A percentile compares a stretch with the other conserved stretches of the same genome.
Evolutionary conservation across 2,113 vertebrate species (phyloP).

Genomic region (Etia nguti): DNA sequence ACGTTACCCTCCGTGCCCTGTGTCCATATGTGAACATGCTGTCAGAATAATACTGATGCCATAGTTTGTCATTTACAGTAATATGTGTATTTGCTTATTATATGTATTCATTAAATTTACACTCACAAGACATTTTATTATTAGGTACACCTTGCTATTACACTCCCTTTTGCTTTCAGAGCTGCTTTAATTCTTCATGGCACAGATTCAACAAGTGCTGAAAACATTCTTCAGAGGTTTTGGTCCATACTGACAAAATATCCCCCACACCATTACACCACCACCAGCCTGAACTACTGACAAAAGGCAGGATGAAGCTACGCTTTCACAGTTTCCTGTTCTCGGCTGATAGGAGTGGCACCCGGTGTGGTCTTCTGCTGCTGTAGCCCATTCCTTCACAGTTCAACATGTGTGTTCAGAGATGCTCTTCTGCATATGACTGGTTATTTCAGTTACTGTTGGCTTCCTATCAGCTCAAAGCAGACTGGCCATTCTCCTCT

Average conservation of each 20-base stretch:
- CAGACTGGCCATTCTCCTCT: background rate
- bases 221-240: background rate
- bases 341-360: background rate
- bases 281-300: background rate
- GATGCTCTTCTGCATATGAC: background rate
- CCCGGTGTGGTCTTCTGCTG: background rate
- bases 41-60: background rate
- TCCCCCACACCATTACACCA: background rate
- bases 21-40: background rate
- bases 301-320: background rate
- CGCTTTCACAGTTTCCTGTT: background rate
- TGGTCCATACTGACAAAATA: background rate
- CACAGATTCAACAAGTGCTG: background rate
- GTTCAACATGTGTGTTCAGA: background rate
- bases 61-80: background rate
- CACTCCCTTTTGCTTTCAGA: background rate
- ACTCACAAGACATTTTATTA: background rate
- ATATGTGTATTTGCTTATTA: background rate
- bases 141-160: background rate
- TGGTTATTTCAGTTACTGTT: background rate
- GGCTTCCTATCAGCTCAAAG: background rate
- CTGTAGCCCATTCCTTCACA: background rate
- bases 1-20: slow-evolving; percentile 80
- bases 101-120: background rate
- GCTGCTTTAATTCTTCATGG: background rate